phyloP scores from a whole-genome alignment of 2,113 vertebrate species.

The Noturus placidus region DNA sequence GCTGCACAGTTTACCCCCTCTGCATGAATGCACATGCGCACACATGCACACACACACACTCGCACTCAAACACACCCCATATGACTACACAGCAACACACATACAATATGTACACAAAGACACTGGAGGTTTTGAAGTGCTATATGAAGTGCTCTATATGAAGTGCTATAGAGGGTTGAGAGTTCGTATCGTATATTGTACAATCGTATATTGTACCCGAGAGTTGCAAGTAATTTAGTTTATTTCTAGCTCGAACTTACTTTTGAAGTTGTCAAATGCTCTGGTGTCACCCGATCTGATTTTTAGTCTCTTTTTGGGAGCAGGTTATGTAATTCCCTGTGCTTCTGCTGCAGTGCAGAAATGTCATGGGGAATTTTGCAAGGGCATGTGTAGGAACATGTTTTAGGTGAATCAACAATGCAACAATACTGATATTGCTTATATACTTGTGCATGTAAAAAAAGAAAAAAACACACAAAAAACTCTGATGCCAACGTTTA shows the following conservation, averaged over 20 bases:
- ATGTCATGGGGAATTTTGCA: neutral
- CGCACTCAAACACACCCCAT: neutral
- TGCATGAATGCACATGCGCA: neutral
- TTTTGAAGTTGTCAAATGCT: neutral
- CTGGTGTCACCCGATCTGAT: neutral
- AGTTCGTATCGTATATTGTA: neutral
- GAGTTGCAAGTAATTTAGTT: neutral
- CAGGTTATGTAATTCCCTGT: neutral
- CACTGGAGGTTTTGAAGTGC: neutral
- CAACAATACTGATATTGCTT: neutral
- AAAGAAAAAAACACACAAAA: too few relatives aligned
- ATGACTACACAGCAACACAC: neutral
- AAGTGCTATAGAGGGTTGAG: neutral
- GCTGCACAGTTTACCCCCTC: conserved; percentile 12
- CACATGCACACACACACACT: neutral
- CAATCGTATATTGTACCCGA: neutral
- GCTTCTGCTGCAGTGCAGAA: conserved; percentile 2
- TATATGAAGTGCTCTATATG: too few relatives aligned
- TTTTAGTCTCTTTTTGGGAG: neutral
- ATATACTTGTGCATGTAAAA: neutral
- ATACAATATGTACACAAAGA: neutral
- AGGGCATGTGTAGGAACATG: neutral
- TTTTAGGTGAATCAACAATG: neutral
- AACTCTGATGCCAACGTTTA: too few relatives aligned
- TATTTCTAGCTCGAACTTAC: neutral